These are phyloP conservation scores for Athrips mouffetella DNA, from an alignment of 2,888 invertebrate species.

Conservation along the genomic window DNA sequence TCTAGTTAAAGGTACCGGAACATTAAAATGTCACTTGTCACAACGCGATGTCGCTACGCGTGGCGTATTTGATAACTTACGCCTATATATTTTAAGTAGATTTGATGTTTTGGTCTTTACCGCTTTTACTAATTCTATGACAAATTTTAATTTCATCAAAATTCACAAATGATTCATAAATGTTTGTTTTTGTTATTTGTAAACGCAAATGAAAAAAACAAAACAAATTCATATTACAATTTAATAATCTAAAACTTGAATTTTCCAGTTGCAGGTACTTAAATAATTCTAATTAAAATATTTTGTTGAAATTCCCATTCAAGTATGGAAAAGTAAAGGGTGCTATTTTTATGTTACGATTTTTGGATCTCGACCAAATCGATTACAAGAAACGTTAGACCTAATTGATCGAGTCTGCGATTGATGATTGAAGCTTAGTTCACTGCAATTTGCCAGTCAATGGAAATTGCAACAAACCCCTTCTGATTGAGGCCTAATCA, in stretches of 20 bases:
- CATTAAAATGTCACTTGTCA: slow-evolving; percentile 59
- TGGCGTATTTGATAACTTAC: slow-evolving; percentile 13
- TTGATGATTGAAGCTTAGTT: slow-evolving; percentile 58
- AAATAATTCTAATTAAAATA: too few relatives aligned
- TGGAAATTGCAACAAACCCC: slow-evolving; percentile 70
- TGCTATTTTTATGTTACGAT: not conserved
- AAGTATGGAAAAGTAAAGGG: too few relatives aligned
- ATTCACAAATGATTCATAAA: too few relatives aligned
- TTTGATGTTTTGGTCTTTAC: not conserved
- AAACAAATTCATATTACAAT: too few relatives aligned
- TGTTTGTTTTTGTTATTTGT: not conserved
- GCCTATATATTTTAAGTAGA: too few relatives aligned
- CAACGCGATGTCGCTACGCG: slow-evolving; percentile 70
- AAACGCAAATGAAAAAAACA: too few relatives aligned
- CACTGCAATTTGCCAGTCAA: slow-evolving; percentile 72
- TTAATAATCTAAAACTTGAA: too few relatives aligned
- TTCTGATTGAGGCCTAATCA: slow-evolving; percentile 69
- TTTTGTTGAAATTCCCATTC: too few relatives aligned
- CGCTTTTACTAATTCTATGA: too few relatives aligned
- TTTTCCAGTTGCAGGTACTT: too few relatives aligned
- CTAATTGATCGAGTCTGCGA: slow-evolving; percentile 30
- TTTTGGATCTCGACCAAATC: slow-evolving; percentile 26
- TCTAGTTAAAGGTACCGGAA: slow-evolving; percentile 47
- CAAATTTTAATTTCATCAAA: too few relatives aligned
- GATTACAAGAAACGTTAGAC: slow-evolving; percentile 33